Evolutionary conservation across 2,797 vertebrate species (phyloP).

Genomic region (Steatocranus sp.): DNA sequence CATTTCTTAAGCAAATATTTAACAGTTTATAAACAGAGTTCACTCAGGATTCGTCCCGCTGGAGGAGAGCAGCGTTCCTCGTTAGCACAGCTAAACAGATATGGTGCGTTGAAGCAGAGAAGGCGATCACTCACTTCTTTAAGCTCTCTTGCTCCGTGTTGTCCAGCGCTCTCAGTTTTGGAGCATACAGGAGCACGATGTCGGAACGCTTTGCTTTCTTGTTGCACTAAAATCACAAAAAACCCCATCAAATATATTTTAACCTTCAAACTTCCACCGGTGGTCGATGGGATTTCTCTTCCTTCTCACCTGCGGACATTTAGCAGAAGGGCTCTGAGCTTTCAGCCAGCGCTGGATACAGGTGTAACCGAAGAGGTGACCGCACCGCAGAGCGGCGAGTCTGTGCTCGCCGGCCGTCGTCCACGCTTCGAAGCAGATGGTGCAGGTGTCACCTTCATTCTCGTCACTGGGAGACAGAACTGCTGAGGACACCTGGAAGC

Average conservation of each 20-base stretch:
- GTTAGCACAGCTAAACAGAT: rapidly evolving
- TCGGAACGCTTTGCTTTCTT: conserved; percentile 90
- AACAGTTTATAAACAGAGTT: background rate
- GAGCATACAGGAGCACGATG: conserved; percentile 89
- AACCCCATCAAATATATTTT: background rate
- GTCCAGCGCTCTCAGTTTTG: conserved; percentile 85
- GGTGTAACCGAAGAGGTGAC: conserved; percentile 89
- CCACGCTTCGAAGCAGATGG: conserved; percentile 95
- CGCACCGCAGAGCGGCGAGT: conserved; percentile 87
- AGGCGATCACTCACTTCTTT: conserved; percentile 76
- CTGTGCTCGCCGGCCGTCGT: conserved; percentile 89
- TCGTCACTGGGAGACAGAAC: conserved; percentile 57
- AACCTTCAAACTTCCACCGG: background rate
- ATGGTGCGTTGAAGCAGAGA: background rate
- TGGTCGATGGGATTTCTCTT: background rate
- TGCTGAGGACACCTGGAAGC: background rate
- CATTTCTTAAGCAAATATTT: background rate
- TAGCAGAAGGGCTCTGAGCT: conserved; percentile 81
- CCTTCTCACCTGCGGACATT: conserved; percentile 86
- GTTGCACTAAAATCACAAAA: conserved; percentile 82
- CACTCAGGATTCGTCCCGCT: background rate
- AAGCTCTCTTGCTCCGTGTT: conserved; percentile 86
- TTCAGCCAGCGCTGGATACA: conserved; percentile 93
- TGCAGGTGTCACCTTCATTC: conserved; percentile 84
- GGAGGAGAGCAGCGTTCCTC: background rate